Evolutionary conservation across 2,888 invertebrate genomes (phyloP), one percentile per base, ranked within the genome.

Genomic region (Euphydryas editha): DNA sequence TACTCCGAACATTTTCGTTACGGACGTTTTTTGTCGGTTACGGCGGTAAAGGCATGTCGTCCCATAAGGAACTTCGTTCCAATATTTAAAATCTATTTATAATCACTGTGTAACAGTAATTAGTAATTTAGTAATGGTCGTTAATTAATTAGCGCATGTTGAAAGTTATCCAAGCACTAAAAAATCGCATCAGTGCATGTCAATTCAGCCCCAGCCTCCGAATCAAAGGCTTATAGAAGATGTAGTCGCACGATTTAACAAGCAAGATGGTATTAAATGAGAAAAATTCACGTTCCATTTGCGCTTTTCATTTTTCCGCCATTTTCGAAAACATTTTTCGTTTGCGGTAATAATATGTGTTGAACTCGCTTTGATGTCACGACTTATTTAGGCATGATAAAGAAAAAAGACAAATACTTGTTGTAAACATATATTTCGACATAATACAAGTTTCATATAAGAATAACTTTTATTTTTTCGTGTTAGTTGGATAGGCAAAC

Each of bases 261-360:
- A 51, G 49, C 47, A 4, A 20, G 20, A 20, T 47, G 18, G 18
- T 20, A 47, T 20, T 47, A 47, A 47, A 47, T 47, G 18, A 4
- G 47, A 47, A 47, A 47, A 51, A 20, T 24, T n/a, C 24, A 24
- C 49, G 49, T 24, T 51, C 15, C 49, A 20, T 51, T 46, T 51
- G 15, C 7, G n/a, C 20, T 51, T 51, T 24, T n/a, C n/a, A 15
- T 24, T 51, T 51, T 8, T 6, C 1, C 15, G 20, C 1, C 49
- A 7, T 15, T 51, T 51, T 21, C 15, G 1, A 20, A 6, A 7
- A 24, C 13, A 15, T 6, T 44, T 44, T 44, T 15, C 42, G 10
- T 39, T 39, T 39, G 39, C 11, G 3, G 11, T n/a, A 44, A 44
- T 24, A 15, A 51, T 24, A 24, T 24, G 20, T 47, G 20, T 47